Conservation (phyloP, 1,140 invertebrate genomes). For the Pachypeltis micranthus region DNA sequence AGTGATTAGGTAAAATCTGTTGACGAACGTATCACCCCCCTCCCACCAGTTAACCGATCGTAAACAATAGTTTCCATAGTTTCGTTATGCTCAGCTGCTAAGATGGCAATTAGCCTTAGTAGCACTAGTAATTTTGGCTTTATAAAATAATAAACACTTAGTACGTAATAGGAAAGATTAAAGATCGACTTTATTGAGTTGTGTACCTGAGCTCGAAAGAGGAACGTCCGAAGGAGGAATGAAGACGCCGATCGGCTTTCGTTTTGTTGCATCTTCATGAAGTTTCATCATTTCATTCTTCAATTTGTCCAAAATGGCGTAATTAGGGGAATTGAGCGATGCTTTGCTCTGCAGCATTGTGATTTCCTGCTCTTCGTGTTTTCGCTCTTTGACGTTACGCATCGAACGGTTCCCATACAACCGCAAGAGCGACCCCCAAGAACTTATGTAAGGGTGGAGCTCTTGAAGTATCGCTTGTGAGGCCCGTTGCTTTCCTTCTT, state of each 20-base stretch:
- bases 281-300: constrained; percentile 78
- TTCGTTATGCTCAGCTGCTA: too few species aligned
- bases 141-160: too few species aligned
- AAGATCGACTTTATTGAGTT: constrained; percentile 21
- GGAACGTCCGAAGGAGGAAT: constrained; percentile 17
- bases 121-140: too few species aligned
- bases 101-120: too few species aligned
- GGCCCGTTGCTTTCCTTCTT: constrained; percentile 92
- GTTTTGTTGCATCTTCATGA: constrained; percentile 32
- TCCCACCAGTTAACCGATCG: too few species aligned
- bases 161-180: too few species aligned
- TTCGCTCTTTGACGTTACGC: constrained; percentile 87
- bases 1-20: too few species aligned
- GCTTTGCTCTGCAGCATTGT: constrained; percentile 82
- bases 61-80: too few species aligned
- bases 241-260: constrained; percentile 20
- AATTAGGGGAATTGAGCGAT: constrained; percentile 82
- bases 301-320: constrained; percentile 83
- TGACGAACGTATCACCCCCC: too few species aligned
- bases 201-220: constrained; percentile 19
- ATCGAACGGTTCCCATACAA: constrained; percentile 88
- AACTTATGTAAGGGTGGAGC: constrained; percentile 82
- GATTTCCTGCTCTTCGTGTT: constrained; percentile 87
- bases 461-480: constrained; percentile 88
- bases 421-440: constrained; percentile 87